A percentile compares a stretch with the other conserved stretches of the same genome.
These are phyloP conservation scores for Theonella swinhoei DNA, from an alignment of 37 sponge, comb jelly and placozoan genomes.

Conservation along the genomic window DNA sequence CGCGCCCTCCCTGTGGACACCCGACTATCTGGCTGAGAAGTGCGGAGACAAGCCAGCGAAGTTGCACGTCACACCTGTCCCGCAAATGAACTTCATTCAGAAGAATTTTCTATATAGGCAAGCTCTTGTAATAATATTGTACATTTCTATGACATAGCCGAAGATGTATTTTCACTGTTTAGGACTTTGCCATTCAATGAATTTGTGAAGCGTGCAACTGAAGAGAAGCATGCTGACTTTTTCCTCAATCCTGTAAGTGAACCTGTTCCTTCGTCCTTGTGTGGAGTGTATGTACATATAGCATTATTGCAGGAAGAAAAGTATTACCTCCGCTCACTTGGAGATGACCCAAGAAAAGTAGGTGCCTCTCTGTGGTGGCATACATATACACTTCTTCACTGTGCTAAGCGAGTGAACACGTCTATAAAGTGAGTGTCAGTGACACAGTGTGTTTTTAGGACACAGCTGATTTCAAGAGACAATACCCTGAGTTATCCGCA, in stretches of 20 bases:
- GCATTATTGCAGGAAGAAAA: slow-evolving; percentile 76
- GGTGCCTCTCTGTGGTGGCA: neutral
- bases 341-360: slow-evolving; percentile 84
- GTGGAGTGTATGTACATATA: too few relatives aligned
- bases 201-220: slow-evolving; percentile 63
- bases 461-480: slow-evolving; percentile 69
- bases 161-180: neutral
- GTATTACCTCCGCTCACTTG: slow-evolving; percentile 84
- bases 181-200: slow-evolving; percentile 87
- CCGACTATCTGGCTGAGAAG: slow-evolving; percentile 63
- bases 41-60: slow-evolving; percentile 63
- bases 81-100: slow-evolving; percentile 79
- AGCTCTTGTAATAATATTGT: neutral
- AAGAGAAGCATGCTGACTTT: slow-evolving; percentile 19
- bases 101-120: slow-evolving; percentile 91
- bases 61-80: slow-evolving; percentile 73
- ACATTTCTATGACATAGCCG: neutral
- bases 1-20: slow-evolving; percentile 72
- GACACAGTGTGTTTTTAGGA: slow-evolving; percentile 74
- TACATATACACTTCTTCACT: neutral
- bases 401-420: neutral
- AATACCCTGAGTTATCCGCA: slow-evolving; percentile 76
- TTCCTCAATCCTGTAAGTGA: slow-evolving; percentile 61
- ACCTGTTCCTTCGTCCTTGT: neutral
- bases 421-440: too few relatives aligned